phyloP scores from a whole-genome alignment of 1,140 invertebrate species.

The Pseudomyrmex cubaensis region DNA sequence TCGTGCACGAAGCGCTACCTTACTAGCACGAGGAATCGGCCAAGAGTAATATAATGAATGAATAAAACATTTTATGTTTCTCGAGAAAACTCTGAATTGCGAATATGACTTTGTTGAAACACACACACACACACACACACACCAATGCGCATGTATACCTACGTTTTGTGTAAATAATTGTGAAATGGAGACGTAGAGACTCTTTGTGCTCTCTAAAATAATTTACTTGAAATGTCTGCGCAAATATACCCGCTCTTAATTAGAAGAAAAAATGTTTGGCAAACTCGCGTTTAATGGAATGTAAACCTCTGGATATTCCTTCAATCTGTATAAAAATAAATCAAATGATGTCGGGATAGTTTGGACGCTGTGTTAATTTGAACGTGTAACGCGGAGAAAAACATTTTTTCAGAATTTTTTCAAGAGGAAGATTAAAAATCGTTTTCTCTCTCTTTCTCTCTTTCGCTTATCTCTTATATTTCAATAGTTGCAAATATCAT shows the following conservation, averaged over 20 bases:
- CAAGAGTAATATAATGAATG: background rate
- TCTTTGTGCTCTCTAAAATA: background rate
- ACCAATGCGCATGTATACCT: background rate
- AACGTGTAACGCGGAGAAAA: background rate
- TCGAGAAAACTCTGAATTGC: slow-evolving; percentile 18
- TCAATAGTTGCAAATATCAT: slow-evolving; percentile 23
- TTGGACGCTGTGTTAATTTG: slow-evolving; percentile 29
- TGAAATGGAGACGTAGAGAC: background rate
- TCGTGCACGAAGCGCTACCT: slow-evolving; percentile 14
- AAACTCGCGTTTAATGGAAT: slow-evolving; percentile 26
- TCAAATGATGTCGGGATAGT: background rate
- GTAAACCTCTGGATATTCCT: slow-evolving; percentile 18
- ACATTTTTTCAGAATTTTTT: slow-evolving; percentile 7
- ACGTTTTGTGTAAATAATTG: background rate
- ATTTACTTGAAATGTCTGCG: slow-evolving; percentile 8
- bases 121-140: background rate
- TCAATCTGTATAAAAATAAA: slow-evolving; percentile 25
- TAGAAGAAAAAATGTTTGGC: slow-evolving; percentile 1
- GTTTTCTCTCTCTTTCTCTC: background rate
- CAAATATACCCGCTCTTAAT: background rate
- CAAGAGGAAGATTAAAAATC: slow-evolving; percentile 10
- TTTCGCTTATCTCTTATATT: slow-evolving; percentile 22
- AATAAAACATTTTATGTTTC: slow-evolving; percentile 23
- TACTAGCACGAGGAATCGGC: background rate
- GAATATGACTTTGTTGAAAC: background rate